These are phyloP conservation scores for Drosophila pallidifrons DNA, from an alignment of 1,140 invertebrate species.

Conservation along the genomic window DNA sequence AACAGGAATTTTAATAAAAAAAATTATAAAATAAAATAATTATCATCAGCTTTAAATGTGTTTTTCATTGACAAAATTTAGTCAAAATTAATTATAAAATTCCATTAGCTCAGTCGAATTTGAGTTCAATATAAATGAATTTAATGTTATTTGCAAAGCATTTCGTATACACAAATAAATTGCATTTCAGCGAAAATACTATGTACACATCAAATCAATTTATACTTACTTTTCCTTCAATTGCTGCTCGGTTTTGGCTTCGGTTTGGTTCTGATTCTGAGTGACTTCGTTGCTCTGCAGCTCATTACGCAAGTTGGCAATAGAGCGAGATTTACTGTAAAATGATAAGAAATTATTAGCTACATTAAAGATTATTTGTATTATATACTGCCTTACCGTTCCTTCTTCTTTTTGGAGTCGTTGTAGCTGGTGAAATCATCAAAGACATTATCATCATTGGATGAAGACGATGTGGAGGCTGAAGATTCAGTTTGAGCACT, in stretches of 20 bases:
- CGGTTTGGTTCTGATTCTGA: constrained; percentile 19
- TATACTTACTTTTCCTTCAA: constrained; percentile 42
- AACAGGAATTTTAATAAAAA: no score
- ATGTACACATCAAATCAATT: not conserved
- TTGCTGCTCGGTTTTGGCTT: constrained; percentile 24
- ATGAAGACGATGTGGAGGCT: constrained; percentile 29
- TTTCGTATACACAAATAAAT: not conserved
- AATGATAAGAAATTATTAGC: not conserved
- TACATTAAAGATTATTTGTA: not conserved
- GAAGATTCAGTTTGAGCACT: constrained; percentile 18
- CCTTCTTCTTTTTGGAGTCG: constrained; percentile 59
- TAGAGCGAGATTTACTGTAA: constrained; percentile 66
- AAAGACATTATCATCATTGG: constrained; percentile 73
- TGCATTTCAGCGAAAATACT: no score
- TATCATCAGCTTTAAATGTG: no score
- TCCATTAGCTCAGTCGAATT: no score
- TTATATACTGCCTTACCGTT: constrained; percentile 40
- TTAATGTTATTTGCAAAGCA: not conserved
- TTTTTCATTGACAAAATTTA: no score
- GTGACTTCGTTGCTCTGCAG: constrained; percentile 48
- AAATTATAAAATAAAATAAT: no score
- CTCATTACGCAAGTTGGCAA: constrained; percentile 57
- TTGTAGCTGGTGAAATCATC: constrained; percentile 75
- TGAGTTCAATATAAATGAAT: not conserved
- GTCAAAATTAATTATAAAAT: no score